These are phyloP conservation scores for Drosophila bocki DNA, from an alignment of 1,140 invertebrate genomes.

Conservation along the genomic window DNA sequence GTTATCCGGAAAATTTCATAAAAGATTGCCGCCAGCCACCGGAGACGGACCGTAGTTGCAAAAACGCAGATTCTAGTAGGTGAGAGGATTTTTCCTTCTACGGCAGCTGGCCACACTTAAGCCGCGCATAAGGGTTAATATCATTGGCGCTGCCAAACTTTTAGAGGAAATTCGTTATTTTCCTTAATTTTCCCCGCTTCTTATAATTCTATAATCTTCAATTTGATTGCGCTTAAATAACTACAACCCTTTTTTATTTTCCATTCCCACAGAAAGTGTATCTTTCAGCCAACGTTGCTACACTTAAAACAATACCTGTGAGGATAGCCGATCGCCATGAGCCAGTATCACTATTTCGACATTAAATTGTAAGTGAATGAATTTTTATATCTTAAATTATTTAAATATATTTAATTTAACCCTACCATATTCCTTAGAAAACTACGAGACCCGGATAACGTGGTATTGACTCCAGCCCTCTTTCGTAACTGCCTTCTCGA, in stretches of 20 bases:
- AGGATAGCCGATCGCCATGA: slow-evolving; percentile 26
- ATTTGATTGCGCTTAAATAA: too few species aligned
- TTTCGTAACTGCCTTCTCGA: slow-evolving; percentile 87
- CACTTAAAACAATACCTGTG: slow-evolving; percentile 4
- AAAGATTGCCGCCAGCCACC: slow-evolving; percentile 23
- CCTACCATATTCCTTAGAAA: slow-evolving; percentile 81
- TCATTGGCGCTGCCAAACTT: not conserved
- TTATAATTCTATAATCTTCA: too few species aligned
- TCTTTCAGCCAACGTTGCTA: not conserved
- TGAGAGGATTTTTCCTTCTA: not conserved
- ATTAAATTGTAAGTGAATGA: slow-evolving; percentile 57
- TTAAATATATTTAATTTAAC: not conserved
- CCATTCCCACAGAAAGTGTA: not conserved
- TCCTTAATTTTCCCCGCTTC: not conserved
- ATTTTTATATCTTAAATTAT: not conserved
- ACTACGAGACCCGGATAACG: slow-evolving; percentile 78
- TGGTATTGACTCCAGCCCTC: slow-evolving; percentile 85
- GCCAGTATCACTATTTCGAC: slow-evolving; percentile 57
- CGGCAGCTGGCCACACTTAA: not conserved
- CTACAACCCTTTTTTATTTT: too few species aligned
- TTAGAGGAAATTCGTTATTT: not conserved
- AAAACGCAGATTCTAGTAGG: not conserved
- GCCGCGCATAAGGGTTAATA: not conserved
- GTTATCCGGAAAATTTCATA: slow-evolving; percentile 12
- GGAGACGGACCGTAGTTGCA: not conserved